Evolutionary conservation across 1,140 invertebrate species (phyloP).

Genomic region (Eumeta japonica): DNA sequence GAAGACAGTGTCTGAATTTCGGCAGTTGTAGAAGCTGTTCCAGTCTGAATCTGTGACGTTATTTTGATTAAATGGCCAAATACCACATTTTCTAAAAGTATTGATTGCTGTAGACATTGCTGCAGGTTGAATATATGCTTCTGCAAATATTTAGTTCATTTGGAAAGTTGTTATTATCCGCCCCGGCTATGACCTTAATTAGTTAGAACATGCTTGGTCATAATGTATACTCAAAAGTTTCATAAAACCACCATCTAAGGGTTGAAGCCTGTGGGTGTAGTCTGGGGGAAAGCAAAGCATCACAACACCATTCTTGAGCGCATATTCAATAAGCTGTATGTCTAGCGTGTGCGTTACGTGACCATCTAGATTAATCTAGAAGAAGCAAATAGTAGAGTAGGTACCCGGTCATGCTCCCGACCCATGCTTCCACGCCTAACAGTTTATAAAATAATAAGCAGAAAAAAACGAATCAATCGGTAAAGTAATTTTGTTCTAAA

Average conservation of each 20-base stretch:
- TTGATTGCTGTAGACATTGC: conserved; percentile 34
- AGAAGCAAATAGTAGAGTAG: no score
- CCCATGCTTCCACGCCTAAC: no score
- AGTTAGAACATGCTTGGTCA: conserved; percentile 14
- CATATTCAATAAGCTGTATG: conserved; percentile 16
- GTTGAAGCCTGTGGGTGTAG: no score
- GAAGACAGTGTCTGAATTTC: conserved; percentile 5
- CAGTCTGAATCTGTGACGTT: conserved; percentile 33
- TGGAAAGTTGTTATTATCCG: conserved; percentile 22
- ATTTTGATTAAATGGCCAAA: conserved; percentile 32
- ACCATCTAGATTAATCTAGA: conserved; percentile 30
- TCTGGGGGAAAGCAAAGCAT: conserved; percentile 28
- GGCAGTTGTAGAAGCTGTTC: conserved; percentile 9
- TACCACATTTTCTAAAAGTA: conserved; percentile 34
- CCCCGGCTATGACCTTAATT: conserved; percentile 18
- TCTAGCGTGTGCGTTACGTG: conserved; percentile 20
- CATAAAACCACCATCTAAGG: conserved; percentile 37
- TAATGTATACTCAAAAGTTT: conserved; percentile 33
- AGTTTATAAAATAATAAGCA: no score
- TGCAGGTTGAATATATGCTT: conserved; percentile 29
- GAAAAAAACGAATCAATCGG: no score
- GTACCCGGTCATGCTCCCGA: no score
- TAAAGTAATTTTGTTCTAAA: no score
- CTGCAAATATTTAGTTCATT: no score
- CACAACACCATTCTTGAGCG: conserved; percentile 17